Percentiles rank a stretch among this genome's conserved stretches.
These are phyloP conservation scores for Siniperca knerii DNA, from an alignment of 2,113 vertebrate genomes.

Conservation along the genomic window DNA sequence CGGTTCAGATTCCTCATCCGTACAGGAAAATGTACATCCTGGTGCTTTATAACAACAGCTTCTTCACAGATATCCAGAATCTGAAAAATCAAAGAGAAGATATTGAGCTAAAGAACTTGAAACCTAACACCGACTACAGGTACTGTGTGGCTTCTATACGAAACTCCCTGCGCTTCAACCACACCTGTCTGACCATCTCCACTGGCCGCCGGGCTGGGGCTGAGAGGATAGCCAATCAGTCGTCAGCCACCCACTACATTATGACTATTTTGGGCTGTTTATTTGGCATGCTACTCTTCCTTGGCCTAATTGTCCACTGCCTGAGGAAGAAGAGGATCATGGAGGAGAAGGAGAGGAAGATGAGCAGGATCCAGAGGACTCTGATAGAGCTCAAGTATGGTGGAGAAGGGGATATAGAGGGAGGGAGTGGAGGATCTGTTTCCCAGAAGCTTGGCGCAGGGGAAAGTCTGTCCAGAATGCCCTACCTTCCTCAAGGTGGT, in stretches of 20 bases:
- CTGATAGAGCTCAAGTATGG: conserved; percentile 96
- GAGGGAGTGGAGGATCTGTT: conserved; percentile 84
- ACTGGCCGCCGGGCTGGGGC: conserved; percentile 82
- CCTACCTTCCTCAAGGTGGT: conserved; percentile 88
- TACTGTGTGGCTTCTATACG: conserved; percentile 97
- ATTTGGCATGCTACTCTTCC: conserved; percentile 94
- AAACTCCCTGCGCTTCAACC: conserved; percentile 93
- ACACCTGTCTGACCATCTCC: conserved; percentile 94
- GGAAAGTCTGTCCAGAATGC: conserved; percentile 90
- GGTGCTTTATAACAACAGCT: conserved; percentile 94
- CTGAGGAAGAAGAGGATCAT: conserved; percentile 89
- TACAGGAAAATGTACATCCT: conserved; percentile 97
- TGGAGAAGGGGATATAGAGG: conserved; percentile 90
- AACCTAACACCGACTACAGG: conserved; percentile 94
- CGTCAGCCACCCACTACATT: conserved; percentile 97
- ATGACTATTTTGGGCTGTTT: conserved; percentile 97
- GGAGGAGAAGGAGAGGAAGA: conserved; percentile 89
- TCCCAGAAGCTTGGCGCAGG: conserved; percentile 87
- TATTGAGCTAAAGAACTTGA: conserved; percentile 89
- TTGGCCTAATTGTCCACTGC: conserved; percentile 93
- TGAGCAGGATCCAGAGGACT: conserved; percentile 92
- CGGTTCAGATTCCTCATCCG: conserved; percentile 92
- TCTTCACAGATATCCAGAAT: conserved; percentile 90
- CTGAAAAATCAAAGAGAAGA: conserved; percentile 91
- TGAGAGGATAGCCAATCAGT: conserved; percentile 79